These are phyloP conservation scores for Lacanobia oleracea DNA, from an alignment of 2,888 invertebrate genomes.

Conservation along the genomic window DNA sequence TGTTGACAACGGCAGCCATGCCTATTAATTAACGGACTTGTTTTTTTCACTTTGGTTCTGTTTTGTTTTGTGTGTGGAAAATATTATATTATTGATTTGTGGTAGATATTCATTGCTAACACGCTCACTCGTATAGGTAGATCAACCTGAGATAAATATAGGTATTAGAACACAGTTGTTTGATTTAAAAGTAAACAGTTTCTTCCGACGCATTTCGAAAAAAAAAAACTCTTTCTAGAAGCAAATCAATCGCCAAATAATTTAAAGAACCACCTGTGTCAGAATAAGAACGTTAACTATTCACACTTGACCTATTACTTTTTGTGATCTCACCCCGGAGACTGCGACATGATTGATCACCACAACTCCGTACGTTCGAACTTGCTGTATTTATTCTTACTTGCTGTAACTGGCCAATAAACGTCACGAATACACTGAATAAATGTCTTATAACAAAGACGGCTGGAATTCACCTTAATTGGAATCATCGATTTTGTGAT, in stretches of 20 bases:
- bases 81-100: neutral
- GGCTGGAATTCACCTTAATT: constrained; percentile 9
- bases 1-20: constrained; percentile 6
- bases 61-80: neutral
- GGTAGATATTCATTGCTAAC: neutral
- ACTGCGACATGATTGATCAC: constrained; percentile 60
- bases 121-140: neutral
- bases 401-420: constrained; percentile 45
- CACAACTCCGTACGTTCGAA: constrained; percentile 40
- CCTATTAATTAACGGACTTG: constrained; percentile 22
- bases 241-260: constrained; percentile 12
- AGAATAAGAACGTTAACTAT: constrained; percentile 36
- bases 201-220: too few species aligned
- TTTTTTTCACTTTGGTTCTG: neutral
- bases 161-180: neutral
- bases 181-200: neutral
- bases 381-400: constrained; percentile 42
- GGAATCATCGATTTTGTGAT: constrained; percentile 9
- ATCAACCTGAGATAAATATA: neutral
- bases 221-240: neutral
- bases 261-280: constrained; percentile 28
- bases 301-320: constrained; percentile 60
- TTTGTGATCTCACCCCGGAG: constrained; percentile 40
- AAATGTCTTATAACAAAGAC: constrained; percentile 26
- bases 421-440: constrained; percentile 28